These are phyloP conservation scores for Smithornis capensis DNA, from an alignment of 2,113 vertebrate species.

Conservation along the genomic window DNA sequence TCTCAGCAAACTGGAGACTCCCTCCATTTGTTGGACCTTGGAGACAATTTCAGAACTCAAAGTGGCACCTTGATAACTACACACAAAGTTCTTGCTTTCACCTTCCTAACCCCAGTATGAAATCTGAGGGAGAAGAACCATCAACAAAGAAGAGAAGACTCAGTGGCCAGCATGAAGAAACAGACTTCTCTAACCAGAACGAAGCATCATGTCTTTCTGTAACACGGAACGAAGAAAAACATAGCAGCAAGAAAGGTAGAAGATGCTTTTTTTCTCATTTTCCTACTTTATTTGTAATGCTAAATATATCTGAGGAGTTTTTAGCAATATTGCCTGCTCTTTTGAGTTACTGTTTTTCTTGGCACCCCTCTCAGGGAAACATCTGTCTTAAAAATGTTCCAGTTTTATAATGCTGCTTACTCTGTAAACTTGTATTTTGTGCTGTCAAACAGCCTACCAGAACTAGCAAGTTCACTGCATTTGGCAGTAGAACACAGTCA, in stretches of 20 bases:
- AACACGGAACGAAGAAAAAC: not conserved
- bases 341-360: not conserved
- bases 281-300: not conserved
- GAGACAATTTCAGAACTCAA: conserved; percentile 50
- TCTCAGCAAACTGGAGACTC: conserved; percentile 45
- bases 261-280: not conserved
- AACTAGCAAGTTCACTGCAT: not conserved
- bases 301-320: not conserved
- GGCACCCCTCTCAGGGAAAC: not conserved
- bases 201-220: not conserved
- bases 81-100: conserved; percentile 66
- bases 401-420: not conserved
- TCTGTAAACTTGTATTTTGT: not conserved
- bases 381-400: not conserved
- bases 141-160: conserved; percentile 80
- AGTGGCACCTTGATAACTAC: conserved; percentile 57
- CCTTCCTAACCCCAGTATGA: conserved; percentile 74
- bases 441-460: not conserved
- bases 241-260: conserved; percentile 1
- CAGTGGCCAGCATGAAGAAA: conserved; percentile 48
- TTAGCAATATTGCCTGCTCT: not conserved
- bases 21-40: conserved; percentile 49
- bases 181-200: not conserved
- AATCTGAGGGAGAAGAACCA: conserved; percentile 73
- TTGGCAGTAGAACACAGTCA: not conserved